Conservation (phyloP, 2,888 invertebrate species). For the Heteromyza rotundicornis region DNA sequence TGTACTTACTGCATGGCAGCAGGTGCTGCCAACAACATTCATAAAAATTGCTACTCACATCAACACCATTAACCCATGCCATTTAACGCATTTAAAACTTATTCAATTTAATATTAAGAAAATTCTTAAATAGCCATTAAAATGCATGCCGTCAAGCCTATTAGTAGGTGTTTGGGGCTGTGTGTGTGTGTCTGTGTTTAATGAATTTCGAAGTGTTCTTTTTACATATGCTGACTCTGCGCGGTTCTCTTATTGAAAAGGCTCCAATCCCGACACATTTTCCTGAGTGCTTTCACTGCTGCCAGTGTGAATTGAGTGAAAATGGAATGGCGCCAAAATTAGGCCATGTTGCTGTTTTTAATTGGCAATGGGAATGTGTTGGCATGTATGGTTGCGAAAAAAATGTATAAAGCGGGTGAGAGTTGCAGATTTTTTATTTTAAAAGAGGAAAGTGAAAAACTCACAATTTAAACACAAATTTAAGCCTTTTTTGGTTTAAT, state of each 20-base stretch:
- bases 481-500: neutral
- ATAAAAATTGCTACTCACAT: neutral
- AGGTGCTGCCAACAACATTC: conserved; percentile 6
- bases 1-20: neutral
- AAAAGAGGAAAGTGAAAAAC: too few species aligned
- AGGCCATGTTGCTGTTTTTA: conserved; percentile 15
- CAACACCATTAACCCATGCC: neutral
- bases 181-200: neutral
- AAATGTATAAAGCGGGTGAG: neutral
- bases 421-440: neutral
- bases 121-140: conserved; percentile 29
- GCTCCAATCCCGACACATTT: neutral
- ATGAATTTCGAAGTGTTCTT: neutral
- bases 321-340: neutral
- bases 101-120: conserved; percentile 46
- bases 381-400: neutral
- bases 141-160: neutral
- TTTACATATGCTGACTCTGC: neutral
- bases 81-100: conserved; percentile 44
- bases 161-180: neutral
- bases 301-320: neutral
- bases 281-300: neutral
- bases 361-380: neutral
- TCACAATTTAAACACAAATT: too few species aligned
- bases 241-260: neutral